Evolutionary conservation across 2,888 invertebrate species (phyloP).

Genomic region (Macrosiphum euphorbiae): DNA sequence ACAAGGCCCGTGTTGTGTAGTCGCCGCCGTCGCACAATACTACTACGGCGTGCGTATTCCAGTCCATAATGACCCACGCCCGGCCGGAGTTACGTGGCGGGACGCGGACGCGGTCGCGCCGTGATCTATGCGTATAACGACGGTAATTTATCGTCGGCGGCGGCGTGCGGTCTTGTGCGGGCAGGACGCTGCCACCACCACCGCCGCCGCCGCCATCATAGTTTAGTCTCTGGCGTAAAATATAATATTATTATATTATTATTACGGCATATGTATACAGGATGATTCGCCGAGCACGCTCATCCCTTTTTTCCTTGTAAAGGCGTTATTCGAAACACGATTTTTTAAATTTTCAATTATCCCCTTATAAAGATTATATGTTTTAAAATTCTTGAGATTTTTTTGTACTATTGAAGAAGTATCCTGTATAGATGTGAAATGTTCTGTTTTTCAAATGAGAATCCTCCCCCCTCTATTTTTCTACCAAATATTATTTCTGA

Average conservation of each 20-base stretch:
- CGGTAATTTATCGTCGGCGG: conserved; percentile 3
- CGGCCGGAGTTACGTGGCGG: background rate
- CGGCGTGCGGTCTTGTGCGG: background rate
- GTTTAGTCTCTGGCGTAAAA: background rate
- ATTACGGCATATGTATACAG: background rate
- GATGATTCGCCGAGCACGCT: background rate
- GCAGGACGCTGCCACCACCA: background rate
- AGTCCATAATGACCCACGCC: background rate
- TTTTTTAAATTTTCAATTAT: background rate
- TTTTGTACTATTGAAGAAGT: background rate
- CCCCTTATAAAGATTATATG: background rate
- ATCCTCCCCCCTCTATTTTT: background rate
- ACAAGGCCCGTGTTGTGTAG: conserved; percentile 63
- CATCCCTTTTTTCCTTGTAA: background rate
- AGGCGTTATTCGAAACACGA: background rate
- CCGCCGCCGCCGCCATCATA: background rate
- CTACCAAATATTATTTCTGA: background rate
- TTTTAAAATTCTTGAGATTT: background rate
- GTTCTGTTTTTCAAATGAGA: background rate
- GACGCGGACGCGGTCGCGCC: background rate
- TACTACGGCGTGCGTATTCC: conserved; percentile 28
- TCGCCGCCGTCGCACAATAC: conserved; percentile 9
- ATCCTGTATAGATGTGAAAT: background rate
- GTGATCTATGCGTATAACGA: background rate
- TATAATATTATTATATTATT: background rate